Evolutionary conservation across 1,140 invertebrate genomes (phyloP).

Genomic region (Euglossa dilemma): DNA sequence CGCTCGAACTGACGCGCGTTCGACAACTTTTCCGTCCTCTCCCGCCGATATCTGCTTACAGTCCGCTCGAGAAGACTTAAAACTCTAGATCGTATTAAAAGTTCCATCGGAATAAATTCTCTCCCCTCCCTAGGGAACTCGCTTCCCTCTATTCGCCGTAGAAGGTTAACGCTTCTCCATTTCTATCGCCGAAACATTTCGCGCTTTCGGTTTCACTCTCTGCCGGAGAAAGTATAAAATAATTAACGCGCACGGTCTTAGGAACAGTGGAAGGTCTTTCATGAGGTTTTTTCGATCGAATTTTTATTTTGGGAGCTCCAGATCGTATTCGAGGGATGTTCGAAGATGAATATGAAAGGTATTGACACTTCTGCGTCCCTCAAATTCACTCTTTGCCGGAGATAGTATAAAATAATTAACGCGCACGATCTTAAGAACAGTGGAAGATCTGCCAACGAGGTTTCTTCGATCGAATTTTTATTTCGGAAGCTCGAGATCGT

Average conservation of each 20-base stretch:
- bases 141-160: neutral
- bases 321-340: too few relatives aligned
- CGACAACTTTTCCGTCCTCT: neutral
- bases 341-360: too few relatives aligned
- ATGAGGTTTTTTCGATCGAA: too few relatives aligned
- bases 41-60: neutral
- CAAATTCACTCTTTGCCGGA: neutral
- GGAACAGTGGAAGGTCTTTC: too few relatives aligned
- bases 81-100: constrained; percentile 27
- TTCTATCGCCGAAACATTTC: neutral
- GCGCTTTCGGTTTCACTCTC: neutral
- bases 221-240: too few relatives aligned
- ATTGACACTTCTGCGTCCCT: too few relatives aligned
- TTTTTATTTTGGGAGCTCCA: too few relatives aligned
- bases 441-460: too few relatives aligned
- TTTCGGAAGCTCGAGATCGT: too few relatives aligned
- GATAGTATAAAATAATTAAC: neutral
- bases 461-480: too few relatives aligned
- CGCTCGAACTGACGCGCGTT: constrained; percentile 13
- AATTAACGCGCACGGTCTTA: neutral
- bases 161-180: neutral
- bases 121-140: too few relatives aligned
- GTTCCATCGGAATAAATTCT: constrained; percentile 15
- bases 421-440: too few relatives aligned
- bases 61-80: constrained; percentile 12